Evolutionary conservation across 2,888 invertebrate genomes (phyloP).

Genomic region (Aplocera efformata): DNA sequence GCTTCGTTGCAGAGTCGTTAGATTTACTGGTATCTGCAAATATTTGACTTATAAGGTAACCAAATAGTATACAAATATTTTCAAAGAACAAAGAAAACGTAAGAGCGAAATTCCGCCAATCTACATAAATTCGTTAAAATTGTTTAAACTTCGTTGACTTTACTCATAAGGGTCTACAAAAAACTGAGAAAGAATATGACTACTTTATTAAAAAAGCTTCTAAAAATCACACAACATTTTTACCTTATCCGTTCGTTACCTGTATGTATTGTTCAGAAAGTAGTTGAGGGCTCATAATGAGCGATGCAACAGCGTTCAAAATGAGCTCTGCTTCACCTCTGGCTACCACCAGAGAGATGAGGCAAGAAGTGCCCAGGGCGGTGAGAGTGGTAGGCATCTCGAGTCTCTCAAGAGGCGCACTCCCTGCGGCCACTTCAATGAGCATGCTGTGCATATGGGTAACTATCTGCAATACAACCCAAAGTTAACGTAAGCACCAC

Average conservation of each 20-base stretch:
- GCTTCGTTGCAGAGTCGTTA: slow-evolving; percentile 92
- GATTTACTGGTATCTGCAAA: slow-evolving; percentile 88
- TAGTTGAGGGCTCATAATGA: slow-evolving; percentile 91
- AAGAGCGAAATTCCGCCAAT: no score
- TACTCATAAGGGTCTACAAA: no score
- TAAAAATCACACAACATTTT: no score
- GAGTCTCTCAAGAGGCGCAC: slow-evolving; percentile 44
- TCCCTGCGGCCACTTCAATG: slow-evolving; percentile 88
- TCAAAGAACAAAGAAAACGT: slow-evolving; percentile 1
- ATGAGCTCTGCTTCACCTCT: slow-evolving; percentile 95
- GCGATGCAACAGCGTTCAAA: slow-evolving; percentile 90
- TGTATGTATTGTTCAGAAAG: slow-evolving; percentile 90
- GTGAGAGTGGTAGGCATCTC: slow-evolving; percentile 86
- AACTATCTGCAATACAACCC: slow-evolving; percentile 75
- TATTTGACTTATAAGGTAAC: not conserved
- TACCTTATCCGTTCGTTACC: slow-evolving; percentile 55
- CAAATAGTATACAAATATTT: not conserved
- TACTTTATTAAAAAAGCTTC: no score
- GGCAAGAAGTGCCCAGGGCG: slow-evolving; percentile 93
- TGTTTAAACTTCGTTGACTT: no score
- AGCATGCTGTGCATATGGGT: slow-evolving; percentile 92
- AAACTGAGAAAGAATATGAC: no score
- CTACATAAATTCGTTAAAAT: no score
- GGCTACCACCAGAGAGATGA: slow-evolving; percentile 95
- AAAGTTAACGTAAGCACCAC: not conserved